phyloP scores from a whole-genome alignment of 2,113 vertebrate genomes.

The Odontesthes bonariensis region DNA sequence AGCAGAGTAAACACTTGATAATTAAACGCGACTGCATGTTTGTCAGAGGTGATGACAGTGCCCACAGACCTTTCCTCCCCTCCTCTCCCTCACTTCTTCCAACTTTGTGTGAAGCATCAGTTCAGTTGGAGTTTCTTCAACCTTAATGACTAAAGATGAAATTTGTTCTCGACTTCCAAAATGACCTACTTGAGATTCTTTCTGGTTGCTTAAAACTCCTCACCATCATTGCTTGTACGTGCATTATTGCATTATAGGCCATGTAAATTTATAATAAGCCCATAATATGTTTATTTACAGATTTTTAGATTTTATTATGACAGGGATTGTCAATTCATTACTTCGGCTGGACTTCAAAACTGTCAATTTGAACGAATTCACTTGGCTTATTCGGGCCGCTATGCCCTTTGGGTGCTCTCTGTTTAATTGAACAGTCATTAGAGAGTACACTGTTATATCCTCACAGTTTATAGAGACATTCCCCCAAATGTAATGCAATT shows the following conservation, averaged over 20 bases:
- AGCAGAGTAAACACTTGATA: slow-evolving; percentile 79
- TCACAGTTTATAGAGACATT: slow-evolving; percentile 77
- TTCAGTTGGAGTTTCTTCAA: slow-evolving; percentile 16
- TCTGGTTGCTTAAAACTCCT: background rate
- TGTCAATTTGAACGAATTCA: slow-evolving; percentile 58
- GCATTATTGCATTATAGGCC: no score
- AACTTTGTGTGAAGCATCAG: slow-evolving; percentile 43
- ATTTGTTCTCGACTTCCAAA: background rate
- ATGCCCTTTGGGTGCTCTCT: slow-evolving; percentile 72
- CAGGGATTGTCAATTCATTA: slow-evolving; percentile 43
- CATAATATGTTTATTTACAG: no score
- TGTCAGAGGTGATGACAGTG: slow-evolving; percentile 69
- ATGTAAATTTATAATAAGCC: no score
- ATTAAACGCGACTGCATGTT: slow-evolving; percentile 77
- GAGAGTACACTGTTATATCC: slow-evolving; percentile 70
- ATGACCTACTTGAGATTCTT: background rate
- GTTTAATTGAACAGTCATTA: slow-evolving; percentile 79
- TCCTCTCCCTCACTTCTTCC: slow-evolving; percentile 30
- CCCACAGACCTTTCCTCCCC: slow-evolving; percentile 34
- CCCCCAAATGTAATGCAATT: slow-evolving; percentile 73
- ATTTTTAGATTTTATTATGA: background rate
- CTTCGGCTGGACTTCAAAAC: slow-evolving; percentile 45
- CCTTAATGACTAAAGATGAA: background rate
- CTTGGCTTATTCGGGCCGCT: slow-evolving; percentile 46
- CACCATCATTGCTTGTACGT: background rate